Evolutionary conservation across 2,113 vertebrate species (phyloP), one percentile per base, ranked within the genome.

Genomic region (Cettia cetti): DNA sequence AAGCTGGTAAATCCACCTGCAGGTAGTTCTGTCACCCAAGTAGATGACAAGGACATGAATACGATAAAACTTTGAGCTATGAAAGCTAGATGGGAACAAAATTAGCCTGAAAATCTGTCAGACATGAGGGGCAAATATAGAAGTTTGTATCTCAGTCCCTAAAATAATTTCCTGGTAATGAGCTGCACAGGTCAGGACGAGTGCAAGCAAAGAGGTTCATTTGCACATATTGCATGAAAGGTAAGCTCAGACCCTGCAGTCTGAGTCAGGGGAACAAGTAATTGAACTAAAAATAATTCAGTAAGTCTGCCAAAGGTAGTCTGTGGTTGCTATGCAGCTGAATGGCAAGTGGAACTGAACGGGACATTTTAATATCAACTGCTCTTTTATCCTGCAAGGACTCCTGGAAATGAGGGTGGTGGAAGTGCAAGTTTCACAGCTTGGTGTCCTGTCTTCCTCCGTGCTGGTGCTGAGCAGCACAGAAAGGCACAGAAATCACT

Each of bases 261-360:
- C 90, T 90, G 88, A 96, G 93, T 79, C 94, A 84, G 76, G 57
- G 49, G 87, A 94, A 64, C 78, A 64, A 95, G 86, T 86, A 90
- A 96, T 84, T 89, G 93, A 92, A 82, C 92, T 92, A 94, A 95
- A 94, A 95, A 96, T 97, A 94, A 76, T 86, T 45, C 88, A 90
- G 2, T 40, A 75, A 91, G 61, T 72, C 93, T 96, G 86, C 23
- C 53, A 57, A 42, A 94, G 65, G 90, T 94, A 92, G 44, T 86
- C 68, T 64, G 69, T 6, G 35, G 92, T 95, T 94, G 88, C 94
- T 95, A 81, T 64, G 95, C 82, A 89, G 92, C 82, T 96, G 92
- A 94, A 90, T 86, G 76, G 68, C 90, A 89, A 92, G 65, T 82
- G 16, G 63, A 80, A 91, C 70, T 82, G 94, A 92, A 68, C 15